phyloP scores from a whole-genome alignment of 2,888 invertebrate species.

The Crioceris asparagi region DNA sequence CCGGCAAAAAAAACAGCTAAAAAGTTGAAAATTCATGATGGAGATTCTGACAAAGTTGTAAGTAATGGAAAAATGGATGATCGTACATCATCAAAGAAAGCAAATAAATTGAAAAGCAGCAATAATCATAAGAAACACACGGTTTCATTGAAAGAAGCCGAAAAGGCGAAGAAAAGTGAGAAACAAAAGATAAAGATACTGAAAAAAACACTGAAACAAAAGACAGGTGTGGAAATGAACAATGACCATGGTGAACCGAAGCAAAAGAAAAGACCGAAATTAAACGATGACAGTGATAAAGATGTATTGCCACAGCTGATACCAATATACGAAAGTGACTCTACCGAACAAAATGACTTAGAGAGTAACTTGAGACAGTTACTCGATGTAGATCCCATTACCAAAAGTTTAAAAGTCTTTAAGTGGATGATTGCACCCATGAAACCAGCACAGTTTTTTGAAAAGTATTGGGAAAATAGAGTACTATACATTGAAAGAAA shows the following conservation, averaged over 20 bases:
- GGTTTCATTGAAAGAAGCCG: not conserved
- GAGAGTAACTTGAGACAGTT: too few species aligned
- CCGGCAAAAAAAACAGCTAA: slow-evolving; percentile 6
- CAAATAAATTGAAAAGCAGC: not conserved
- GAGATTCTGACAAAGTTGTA: not conserved
- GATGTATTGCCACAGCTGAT: slow-evolving; percentile 10
- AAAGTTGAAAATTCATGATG: too few species aligned
- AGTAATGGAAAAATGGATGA: not conserved
- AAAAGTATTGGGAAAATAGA: slow-evolving; percentile 70
- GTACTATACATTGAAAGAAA: slow-evolving; percentile 60
- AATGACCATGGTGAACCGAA: not conserved
- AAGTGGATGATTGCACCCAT: slow-evolving; percentile 66
- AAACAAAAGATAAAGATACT: slow-evolving; percentile 1
- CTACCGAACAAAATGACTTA: too few species aligned
- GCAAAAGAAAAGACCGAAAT: not conserved
- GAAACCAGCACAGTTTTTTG: slow-evolving; percentile 29
- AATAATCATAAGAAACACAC: not conserved
- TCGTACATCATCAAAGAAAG: not conserved
- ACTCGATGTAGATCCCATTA: slow-evolving; percentile 21
- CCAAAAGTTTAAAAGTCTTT: slow-evolving; percentile 43
- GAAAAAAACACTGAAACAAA: not conserved
- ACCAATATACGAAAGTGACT: slow-evolving; percentile 4
- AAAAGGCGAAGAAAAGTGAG: not conserved
- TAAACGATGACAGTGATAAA: slow-evolving; percentile 3
- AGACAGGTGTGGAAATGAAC: not conserved